Base-by-base conservation (phyloP, 64 coral and sea anemone genomes). In the Stichodactyla mertensii region DNA sequence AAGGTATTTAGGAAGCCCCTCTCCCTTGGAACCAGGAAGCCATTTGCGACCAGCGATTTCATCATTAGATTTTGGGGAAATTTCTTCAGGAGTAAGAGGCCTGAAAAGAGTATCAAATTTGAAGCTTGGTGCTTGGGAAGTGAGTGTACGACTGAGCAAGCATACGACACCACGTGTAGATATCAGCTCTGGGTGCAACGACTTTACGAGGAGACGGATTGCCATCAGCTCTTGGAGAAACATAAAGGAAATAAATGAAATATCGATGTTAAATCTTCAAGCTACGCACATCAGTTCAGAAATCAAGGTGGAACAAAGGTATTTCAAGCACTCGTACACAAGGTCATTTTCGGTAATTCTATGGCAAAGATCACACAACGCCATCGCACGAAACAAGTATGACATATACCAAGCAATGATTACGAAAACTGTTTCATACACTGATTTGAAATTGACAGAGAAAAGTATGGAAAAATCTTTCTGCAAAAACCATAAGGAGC, bases 1-100 rank as follows among this genome's bases (percentile, higher is more conserved):
- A n/a, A 94, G 86, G 86, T 86, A 88, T 78, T 94, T 87, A 62
- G 93, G 93, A 66, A 94, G 70, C 11, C 86, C 89, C 14, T 82
- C 51, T 4, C 79, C 88, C 61, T 67, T n/a, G 15, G 90, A 92
- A 2, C 90, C 86, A 24, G 90, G 90, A 61, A 92, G 56, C 20
- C 45, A 88, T 26, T 88, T 87, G 24, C 90, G 90, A 45, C 90
- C 90, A 83, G 90, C 90, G 11, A 92, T 74, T 27, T 55, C 74
- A 27, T 86, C 55, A 12, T 87, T 70, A 22, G 45, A 64, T 23
- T 88, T 92, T 14, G 87, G 57, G n/a, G 86, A 87, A 16, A 92
- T 80, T 19, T 59, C 57, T 51, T 92, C 81, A 54, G 27, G 86
- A 11, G 86, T 66, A 18, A 88, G 60, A 6, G 23, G 77, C 7